Evolutionary conservation across 2,888 invertebrate genomes (phyloP).

Genomic region (Nemoura dubitans): DNA sequence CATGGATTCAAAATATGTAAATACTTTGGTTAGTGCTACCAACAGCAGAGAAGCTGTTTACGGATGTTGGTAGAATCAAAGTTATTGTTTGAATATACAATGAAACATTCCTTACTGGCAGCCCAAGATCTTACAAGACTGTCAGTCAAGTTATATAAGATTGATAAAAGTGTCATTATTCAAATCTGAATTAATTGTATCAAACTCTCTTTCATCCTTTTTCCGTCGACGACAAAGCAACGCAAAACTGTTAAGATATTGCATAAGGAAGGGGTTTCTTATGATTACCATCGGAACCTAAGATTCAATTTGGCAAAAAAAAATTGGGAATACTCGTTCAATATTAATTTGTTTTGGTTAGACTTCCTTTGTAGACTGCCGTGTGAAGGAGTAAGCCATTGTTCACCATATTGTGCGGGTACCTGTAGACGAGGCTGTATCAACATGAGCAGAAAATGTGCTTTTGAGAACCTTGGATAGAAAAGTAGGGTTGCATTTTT

Average conservation of each 20-base stretch:
- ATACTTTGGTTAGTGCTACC: too few relatives aligned
- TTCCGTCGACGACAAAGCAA: not conserved
- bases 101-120: too few relatives aligned
- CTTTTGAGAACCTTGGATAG: not conserved
- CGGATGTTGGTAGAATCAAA: too few relatives aligned
- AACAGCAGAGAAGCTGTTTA: too few relatives aligned
- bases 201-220: too few relatives aligned
- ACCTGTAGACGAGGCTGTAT: not conserved
- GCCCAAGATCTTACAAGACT: not conserved
- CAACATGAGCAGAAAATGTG: not conserved
- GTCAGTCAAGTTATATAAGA: not conserved
- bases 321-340: not conserved
- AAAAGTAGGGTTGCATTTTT: not conserved
- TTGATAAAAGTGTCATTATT: not conserved
- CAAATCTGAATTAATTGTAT: too few relatives aligned
- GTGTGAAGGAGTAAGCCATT: not conserved
- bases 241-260: not conserved
- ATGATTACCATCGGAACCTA: not conserved
- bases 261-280: not conserved
- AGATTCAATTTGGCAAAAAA: not conserved
- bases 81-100: too few relatives aligned
- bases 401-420: not conserved
- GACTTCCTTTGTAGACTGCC: not conserved
- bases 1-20: too few relatives aligned
- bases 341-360: not conserved